These are phyloP conservation scores for Liodrosophila aerea DNA, from an alignment of 2,888 invertebrate genomes.

Conservation along the genomic window DNA sequence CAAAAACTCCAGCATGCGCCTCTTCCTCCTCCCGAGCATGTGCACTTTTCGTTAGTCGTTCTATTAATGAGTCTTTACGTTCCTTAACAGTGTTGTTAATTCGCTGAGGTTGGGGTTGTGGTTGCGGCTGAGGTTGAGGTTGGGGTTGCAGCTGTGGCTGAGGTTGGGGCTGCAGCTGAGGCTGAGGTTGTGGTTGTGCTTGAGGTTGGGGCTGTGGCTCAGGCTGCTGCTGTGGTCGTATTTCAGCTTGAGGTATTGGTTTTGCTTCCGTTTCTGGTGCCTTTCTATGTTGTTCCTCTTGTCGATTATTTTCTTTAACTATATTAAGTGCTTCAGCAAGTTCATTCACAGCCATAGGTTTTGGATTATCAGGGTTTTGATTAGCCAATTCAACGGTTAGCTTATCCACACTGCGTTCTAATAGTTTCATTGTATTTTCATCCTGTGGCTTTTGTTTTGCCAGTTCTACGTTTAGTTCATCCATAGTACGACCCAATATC, in stretches of 20 bases:
- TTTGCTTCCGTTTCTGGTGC: slow-evolving; percentile 1
- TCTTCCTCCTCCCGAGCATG: slow-evolving; percentile 61
- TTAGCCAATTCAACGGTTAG: slow-evolving; percentile 82
- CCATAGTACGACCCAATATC: slow-evolving; percentile 78
- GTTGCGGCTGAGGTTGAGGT: slow-evolving; percentile 5
- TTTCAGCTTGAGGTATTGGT: too few relatives aligned
- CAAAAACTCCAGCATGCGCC: slow-evolving; percentile 70
- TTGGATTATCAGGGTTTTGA: slow-evolving; percentile 77
- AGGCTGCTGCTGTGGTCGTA: background rate
- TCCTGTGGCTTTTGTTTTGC: slow-evolving; percentile 79
- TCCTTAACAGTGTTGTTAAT: slow-evolving; percentile 14
- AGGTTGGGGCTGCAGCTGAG: too few relatives aligned
- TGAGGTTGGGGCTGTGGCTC: background rate
- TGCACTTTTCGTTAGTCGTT: slow-evolving; percentile 68
- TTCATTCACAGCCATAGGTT: slow-evolving; percentile 76
- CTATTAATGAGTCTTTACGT: slow-evolving; percentile 61
- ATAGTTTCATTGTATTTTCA: slow-evolving; percentile 74
- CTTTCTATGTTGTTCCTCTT: slow-evolving; percentile 47
- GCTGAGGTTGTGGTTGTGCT: background rate
- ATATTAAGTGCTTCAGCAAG: slow-evolving; percentile 81
- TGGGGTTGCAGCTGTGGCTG: background rate
- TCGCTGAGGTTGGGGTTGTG: slow-evolving; percentile 18
- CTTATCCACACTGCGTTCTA: slow-evolving; percentile 82
- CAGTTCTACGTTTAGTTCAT: slow-evolving; percentile 83
- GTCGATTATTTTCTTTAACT: slow-evolving; percentile 76